Conservation (phyloP, 64 coral and sea anemone genomes). For the Pocillopora verrucosa region DNA sequence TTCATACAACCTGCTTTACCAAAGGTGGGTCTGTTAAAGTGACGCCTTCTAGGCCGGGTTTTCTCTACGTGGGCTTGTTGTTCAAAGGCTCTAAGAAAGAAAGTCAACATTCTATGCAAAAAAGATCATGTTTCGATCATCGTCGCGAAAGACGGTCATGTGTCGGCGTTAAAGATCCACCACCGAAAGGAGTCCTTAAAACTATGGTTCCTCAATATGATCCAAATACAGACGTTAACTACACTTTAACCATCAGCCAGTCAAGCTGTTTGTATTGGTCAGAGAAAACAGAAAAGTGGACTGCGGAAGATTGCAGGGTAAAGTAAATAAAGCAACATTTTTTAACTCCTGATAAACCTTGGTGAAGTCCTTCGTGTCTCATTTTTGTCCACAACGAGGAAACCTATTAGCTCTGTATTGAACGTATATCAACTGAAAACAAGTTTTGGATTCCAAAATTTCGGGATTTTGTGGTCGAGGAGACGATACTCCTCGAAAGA, state of each 20-base stretch:
- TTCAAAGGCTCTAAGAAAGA: neutral
- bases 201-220: constrained; percentile 6
- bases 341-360: neutral
- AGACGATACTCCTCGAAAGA: too few species aligned
- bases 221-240: neutral
- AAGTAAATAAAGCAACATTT: neutral
- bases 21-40: constrained; percentile 25
- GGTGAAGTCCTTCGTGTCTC: too few species aligned
- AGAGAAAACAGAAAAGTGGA: constrained; percentile 36
- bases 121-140: constrained; percentile 11
- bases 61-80: constrained; percentile 55
- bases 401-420: too few species aligned
- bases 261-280: constrained; percentile 54
- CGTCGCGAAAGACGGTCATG: constrained; percentile 19
- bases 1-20: constrained; percentile 13
- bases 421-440: too few species aligned
- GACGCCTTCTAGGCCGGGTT: constrained; percentile 17
- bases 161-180: constrained; percentile 22
- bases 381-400: too few species aligned
- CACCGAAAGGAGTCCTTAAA: constrained; percentile 6
- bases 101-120: neutral
- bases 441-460: too few species aligned
- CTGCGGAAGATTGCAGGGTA: constrained; percentile 41
- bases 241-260: constrained; percentile 17
- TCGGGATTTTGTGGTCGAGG: too few species aligned